A percentile compares a stretch with the other conserved stretches of the same genome.
Conservation (phyloP, 2,888 invertebrate genomes). For the Eubasilissa splendida region DNA sequence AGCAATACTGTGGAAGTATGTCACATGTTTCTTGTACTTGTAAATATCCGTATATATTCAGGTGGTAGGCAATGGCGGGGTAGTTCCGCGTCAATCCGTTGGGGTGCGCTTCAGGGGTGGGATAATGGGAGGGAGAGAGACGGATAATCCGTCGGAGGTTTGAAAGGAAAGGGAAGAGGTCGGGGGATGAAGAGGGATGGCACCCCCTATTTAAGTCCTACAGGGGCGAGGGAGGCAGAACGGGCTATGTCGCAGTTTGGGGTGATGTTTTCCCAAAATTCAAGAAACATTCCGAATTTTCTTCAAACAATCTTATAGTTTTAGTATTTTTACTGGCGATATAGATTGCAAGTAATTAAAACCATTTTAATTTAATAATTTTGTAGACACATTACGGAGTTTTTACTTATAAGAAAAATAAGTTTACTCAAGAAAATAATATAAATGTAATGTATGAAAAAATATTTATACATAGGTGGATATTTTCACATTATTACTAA, state of each 20-base stretch:
- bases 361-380: too few species aligned
- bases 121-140: conserved; percentile 37
- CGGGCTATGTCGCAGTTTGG: neutral
- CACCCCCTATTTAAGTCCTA: conserved; percentile 31
- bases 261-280: neutral
- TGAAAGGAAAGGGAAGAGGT: neutral
- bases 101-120: conserved; percentile 21
- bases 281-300: neutral
- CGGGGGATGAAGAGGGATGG: conserved; percentile 3
- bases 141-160: conserved; percentile 16
- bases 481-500: too few species aligned
- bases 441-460: too few species aligned
- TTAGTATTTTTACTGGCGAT: too few species aligned
- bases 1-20: neutral
- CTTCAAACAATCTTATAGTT: too few species aligned
- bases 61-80: conserved; percentile 33
- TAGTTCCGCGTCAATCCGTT: conserved; percentile 23
- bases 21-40: conserved; percentile 21
- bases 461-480: too few species aligned
- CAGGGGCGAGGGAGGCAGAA: conserved; percentile 2
- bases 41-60: conserved; percentile 26
- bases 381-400: too few species aligned
- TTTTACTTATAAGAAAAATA: too few species aligned
- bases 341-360: too few species aligned
- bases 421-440: too few species aligned